Evolutionary conservation across 2,888 invertebrate genomes (phyloP), one percentile per base, ranked within the genome.

Genomic region (Aelia acuminata): DNA sequence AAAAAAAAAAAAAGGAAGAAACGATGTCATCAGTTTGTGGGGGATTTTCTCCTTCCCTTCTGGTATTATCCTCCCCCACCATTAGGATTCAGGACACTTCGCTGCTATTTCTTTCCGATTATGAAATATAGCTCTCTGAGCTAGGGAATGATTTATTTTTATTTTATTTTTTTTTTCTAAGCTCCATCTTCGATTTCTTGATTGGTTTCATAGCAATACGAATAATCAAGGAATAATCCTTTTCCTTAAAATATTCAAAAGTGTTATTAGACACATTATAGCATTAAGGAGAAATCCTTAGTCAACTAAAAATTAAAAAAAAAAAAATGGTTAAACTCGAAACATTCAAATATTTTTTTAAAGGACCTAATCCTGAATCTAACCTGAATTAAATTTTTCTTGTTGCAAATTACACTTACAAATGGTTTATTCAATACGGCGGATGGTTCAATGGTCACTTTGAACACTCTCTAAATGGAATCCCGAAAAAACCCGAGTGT

Each of bases 61-160:
- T 35, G 18, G 8, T 31, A 31, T 63, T 63, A 63, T 63, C 31
- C 63, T 18, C 20, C 20, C 31, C 0, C 0, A 18, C 0, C 63
- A 63, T 63, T 63, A 63, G 31, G 13, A 63, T 63, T 63, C 63
- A 63, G 63, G 31, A 63, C 63, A 63, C 26, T 31, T 31, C 15
- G 18, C 31, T 15, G 31, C 63, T 63, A 63, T 63, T 63, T 63
- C 63, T 63, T 63, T 18, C 63, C 63, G 63, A 63, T 63, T 63
- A 63, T 63, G 63, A 63, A 63, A 63, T 31, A 63, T 63, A 18
- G 31, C 31, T 31, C 31, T 63, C 31, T 63, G 31, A 15, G 31
- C 4, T 63, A 63, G 63, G 31, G 63, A 63, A 63, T 63, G 31
- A 63, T 31, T 31, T 57, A 10, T 57, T 57, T 26, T 26, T 57